Base-by-base conservation (phyloP, 2,113 vertebrate genomes). In the Hystrix cristata region DNA sequence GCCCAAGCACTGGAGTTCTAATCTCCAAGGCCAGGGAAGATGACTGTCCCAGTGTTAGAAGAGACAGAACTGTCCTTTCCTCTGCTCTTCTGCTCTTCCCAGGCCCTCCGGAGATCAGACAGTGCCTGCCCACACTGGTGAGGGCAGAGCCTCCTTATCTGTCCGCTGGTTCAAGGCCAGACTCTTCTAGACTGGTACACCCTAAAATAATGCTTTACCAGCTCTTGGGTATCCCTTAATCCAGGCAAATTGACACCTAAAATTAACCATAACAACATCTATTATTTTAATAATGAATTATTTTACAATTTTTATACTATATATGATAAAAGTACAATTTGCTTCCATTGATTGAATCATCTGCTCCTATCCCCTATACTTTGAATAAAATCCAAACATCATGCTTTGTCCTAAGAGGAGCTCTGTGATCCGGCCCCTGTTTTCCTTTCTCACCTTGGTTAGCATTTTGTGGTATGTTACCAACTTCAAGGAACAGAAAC, bases 231-330 rank as follows among this genome's bases (percentile, higher is more conserved):
- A 31, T 87, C 46, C 57, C 23, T 64, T 87, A 87, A 12, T 9
- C 43, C 27, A 53, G 57, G 34, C 18, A 71, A 72, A 64, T 27
- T 34, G 55, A 80, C 13, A 62, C 46, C 34, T 78, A 46, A 55
- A 53, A 55, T 55, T 87, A 79, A 48, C 53, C 83, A 15, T 55
- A 46, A 72, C 19, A 83, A 19, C 51, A 69, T 81, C 15, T 88
- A 43, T 59, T 53, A 81, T 83, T 87, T 94, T 97, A 90, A 84
- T 90, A 57, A 89, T 92, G 57, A 78, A 86, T 72, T 79, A 11
- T 86, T 46, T 55, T 34, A 65, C 29, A 53, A 55, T 27, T 78
- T 85, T 90, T 53, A 86, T 11, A 38, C 64, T 38, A 34, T 84
- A 62, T 15, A 65, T 83, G 19, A 67, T 60, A 90, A 65, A 72